Evolutionary conservation across 2,113 vertebrate species (phyloP), one percentile per base, ranked within the genome.

Genomic region (Drymodes brunneopygia): DNA sequence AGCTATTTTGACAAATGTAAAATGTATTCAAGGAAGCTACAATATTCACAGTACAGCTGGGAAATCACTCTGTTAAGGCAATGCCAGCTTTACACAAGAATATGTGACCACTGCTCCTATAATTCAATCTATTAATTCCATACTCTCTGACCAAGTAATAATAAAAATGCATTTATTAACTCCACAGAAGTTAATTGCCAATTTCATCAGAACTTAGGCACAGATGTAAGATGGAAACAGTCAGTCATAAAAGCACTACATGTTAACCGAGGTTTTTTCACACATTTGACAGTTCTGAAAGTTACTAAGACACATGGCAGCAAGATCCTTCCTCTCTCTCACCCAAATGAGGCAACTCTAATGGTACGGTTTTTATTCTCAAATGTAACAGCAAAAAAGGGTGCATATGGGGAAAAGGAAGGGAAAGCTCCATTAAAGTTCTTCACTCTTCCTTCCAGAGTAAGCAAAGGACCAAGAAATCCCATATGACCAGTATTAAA

Each of bases 201-300:
- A 60, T 86, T 95, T 60, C 28, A 57, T 60, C 90, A 84, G 82
- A 90, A 90, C 50, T 81, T 9, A 77, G 36, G 90, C 93, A 88
- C 71, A 77, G 86, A 91, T 88, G 75, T 42, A 60, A 84, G 82
- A 88, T 38, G 77, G 95, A 94, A 96, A 86, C 80, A 90, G 70
- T 89, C 94, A 94, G 61, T 86, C 88, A 94, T 60, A 71, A 88
- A 96, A 94, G 60, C 40, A 54, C n/a, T 71, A 58, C 35, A 22
- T 48, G 71, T 64, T 86, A 92, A 86, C 80, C 31, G 69, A 93
- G 65, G 9, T 20, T 95, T 94, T 73, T 92, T 95, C 72, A 71
- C 80, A 93, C 64, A 28, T 93, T 92, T 88, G 94, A 92, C 82
- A 93, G 92, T 62, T 94, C 82, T 84, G 56, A 88, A 90, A 94